phyloP scores from a whole-genome alignment of 2,797 vertebrate species.

The Gymnodraco acuticeps region DNA sequence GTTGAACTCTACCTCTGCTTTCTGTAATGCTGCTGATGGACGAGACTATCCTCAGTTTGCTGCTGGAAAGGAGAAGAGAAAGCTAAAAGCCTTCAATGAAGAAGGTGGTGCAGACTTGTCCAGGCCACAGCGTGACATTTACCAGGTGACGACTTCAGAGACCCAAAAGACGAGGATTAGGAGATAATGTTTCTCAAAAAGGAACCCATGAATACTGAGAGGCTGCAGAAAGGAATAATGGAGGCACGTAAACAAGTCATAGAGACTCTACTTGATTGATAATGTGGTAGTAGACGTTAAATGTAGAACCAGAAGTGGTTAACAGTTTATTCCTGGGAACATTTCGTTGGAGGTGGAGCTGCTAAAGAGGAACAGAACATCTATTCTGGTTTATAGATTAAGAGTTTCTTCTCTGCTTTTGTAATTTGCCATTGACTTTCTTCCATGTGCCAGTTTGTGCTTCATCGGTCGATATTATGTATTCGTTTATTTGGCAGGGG shows the following conservation, averaged over 20 bases:
- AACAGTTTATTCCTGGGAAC: not conserved
- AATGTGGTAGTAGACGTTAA: not conserved
- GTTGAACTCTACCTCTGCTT: slow-evolving; percentile 7
- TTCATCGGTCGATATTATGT: not conserved
- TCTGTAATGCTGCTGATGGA: slow-evolving; percentile 10
- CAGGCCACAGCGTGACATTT: slow-evolving; percentile 17
- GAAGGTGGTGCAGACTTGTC: slow-evolving; percentile 24
- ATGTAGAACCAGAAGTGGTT: not conserved
- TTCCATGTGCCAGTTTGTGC: not conserved
- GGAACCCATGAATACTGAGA: not conserved
- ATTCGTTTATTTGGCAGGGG: too few relatives aligned
- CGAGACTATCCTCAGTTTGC: not conserved
- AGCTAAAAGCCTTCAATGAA: slow-evolving; percentile 26
- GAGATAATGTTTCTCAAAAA: not conserved
- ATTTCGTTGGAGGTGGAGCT: not conserved
- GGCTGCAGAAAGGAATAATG: not conserved
- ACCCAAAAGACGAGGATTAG: not conserved
- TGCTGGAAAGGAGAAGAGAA: not conserved
- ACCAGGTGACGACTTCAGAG: slow-evolving; percentile 25
- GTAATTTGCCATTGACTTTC: not conserved
- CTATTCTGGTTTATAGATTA: not conserved
- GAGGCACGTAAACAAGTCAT: not conserved
- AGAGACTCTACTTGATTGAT: not conserved
- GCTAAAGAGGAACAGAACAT: not conserved
- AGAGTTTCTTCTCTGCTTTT: not conserved